Base-by-base conservation (phyloP, 2,113 vertebrate genomes). In the Hippopotamus amphibius region DNA sequence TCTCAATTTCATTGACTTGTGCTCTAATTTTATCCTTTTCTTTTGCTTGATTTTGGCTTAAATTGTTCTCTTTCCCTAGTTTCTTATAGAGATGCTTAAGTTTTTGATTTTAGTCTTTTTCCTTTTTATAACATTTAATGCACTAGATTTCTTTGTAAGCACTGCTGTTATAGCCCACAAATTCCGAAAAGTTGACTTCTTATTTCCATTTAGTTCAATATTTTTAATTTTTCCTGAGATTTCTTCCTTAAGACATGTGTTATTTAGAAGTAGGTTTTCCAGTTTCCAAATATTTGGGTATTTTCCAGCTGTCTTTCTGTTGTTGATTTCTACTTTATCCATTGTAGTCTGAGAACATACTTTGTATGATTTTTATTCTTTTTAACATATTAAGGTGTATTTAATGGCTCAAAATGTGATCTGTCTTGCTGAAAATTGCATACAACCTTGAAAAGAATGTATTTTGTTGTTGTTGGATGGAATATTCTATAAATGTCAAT, bases 161-260 rank as follows among this genome's bases (percentile, higher is more conserved):
- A 68, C 8, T 90, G 13, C 6, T 53, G 1, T 83, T 55, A 28
- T 65, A 88, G 53, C 26, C 19, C n/a, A 24, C 55, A 74, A 43
- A 50, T 84, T 69, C 69, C 79, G 81, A 71, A 66, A 94, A 69
- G 19, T 69, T 85, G 2, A 77, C 69, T 85, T 85, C 91, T 91
- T 61, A 50, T 79, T 85, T 91, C 43, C 63, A 69, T 80, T 86
- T 28, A 53, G 72, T 95, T 69, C 46, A n/a, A 11, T 71, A 63
- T 92, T 87, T 91, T 95, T 6, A 90, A 77, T 86, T 86, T 87
- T 46, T 92, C 74, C 88, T 88, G 71, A 95, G 41, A 37, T 59
- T 82, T 66, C 46, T 92, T 88, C 17, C 71, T 53, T 50, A 81
- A 95, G 24, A 41, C 68, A 50, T 33, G 41, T 88, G 8, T 33